Conservation (phyloP, 2,797 vertebrate genomes). For the Gymnoscopelus braueri region DNA sequence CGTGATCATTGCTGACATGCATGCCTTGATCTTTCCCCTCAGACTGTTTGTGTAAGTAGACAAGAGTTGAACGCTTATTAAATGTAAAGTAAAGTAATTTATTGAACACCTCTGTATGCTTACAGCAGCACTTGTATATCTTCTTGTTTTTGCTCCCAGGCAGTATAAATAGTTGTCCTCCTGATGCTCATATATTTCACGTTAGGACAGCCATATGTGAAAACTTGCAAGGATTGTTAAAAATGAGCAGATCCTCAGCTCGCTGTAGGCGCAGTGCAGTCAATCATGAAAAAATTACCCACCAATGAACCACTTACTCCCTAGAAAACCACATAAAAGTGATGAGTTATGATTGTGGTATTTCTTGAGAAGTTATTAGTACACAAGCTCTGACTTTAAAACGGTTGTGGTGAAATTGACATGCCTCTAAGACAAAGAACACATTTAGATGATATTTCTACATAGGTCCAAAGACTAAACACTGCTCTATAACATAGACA, state of each 20-base stretch:
- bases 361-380: background rate
- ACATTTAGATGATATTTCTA: background rate
- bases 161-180: conserved; percentile 44
- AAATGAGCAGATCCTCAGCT: background rate
- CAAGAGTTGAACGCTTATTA: conserved; percentile 23
- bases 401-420: background rate
- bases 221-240: conserved; percentile 23
- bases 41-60: background rate
- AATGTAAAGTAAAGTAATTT: conserved; percentile 34
- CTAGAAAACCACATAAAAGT: background rate
- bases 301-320: background rate
- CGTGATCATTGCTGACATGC: background rate
- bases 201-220: conserved; percentile 28
- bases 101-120: conserved; percentile 20
- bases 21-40: conserved; percentile 12
- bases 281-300: background rate
- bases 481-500: background rate
- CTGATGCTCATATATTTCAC: conserved; percentile 34
- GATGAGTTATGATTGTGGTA: background rate
- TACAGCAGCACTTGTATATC: conserved; percentile 27
- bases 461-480: background rate
- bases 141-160: conserved; percentile 24
- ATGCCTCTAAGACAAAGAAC: background rate
- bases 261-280: background rate
- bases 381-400: background rate